Conservation (phyloP, 2,113 vertebrate genomes). For the Phainopepla nitens region DNA sequence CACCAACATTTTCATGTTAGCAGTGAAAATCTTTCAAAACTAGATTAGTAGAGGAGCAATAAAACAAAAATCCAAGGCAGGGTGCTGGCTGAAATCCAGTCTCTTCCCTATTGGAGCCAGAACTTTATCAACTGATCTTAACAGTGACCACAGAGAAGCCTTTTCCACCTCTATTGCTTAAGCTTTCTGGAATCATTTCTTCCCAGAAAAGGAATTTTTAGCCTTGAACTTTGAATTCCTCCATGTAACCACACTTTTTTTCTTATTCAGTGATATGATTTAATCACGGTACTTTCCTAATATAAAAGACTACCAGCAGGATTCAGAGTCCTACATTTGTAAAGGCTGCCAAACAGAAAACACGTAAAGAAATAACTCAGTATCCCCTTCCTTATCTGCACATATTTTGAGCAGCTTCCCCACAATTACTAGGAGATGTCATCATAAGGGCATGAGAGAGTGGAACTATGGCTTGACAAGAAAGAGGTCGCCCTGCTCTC, state of each 20-base stretch:
- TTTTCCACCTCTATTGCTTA: background rate
- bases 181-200: background rate
- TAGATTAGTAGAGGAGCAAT: background rate
- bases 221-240: background rate
- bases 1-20: background rate
- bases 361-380: background rate
- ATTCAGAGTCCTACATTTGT: background rate
- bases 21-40: background rate
- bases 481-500: background rate
- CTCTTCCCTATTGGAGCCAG: background rate
- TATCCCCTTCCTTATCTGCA: background rate
- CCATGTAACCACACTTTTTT: background rate
- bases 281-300: background rate
- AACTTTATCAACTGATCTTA: background rate
- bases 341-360: background rate
- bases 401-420: background rate
- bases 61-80: background rate
- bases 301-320: background rate
- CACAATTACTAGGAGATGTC: background rate
- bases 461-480: background rate
- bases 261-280: background rate
- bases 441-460: background rate
- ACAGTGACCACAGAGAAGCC: background rate
- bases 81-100: background rate
- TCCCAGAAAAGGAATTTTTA: conserved; percentile 17